Conservation (phyloP, 2,797 vertebrate species). For the Rhabdophis nuchalis region DNA sequence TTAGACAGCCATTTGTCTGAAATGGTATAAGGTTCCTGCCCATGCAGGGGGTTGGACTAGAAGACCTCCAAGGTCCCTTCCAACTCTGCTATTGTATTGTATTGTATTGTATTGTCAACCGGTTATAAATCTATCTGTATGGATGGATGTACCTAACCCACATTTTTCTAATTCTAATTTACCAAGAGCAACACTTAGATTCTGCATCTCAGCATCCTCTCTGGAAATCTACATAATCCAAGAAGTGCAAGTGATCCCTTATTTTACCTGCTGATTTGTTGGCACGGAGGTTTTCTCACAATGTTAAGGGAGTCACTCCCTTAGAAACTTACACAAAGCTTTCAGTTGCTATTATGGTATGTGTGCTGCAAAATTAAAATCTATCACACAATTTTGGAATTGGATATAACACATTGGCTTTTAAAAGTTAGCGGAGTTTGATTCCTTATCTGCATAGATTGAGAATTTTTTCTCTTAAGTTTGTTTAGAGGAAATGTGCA, state of each 20-base stretch:
- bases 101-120: no score
- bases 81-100: no score
- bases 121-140: no score
- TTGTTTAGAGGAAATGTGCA: not conserved
- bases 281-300: not conserved
- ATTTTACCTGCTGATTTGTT: not conserved
- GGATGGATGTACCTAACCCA: no score
- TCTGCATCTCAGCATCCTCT: not conserved
- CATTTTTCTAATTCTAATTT: no score
- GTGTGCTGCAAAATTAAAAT: not conserved
- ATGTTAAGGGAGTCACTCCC: not conserved
- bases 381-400: not conserved
- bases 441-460: not conserved
- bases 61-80: no score
- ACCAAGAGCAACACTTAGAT: not conserved
- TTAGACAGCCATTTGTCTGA: no score
- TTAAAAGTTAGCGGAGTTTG: not conserved
- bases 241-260: not conserved
- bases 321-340: not conserved
- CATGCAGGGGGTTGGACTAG: no score
- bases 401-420: not conserved
- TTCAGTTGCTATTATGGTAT: not conserved
- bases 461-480: not conserved
- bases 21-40: no score
- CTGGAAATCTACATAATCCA: not conserved